Conservation (phyloP, 2,888 invertebrate genomes). For the Yponomeuta cagnagella region DNA sequence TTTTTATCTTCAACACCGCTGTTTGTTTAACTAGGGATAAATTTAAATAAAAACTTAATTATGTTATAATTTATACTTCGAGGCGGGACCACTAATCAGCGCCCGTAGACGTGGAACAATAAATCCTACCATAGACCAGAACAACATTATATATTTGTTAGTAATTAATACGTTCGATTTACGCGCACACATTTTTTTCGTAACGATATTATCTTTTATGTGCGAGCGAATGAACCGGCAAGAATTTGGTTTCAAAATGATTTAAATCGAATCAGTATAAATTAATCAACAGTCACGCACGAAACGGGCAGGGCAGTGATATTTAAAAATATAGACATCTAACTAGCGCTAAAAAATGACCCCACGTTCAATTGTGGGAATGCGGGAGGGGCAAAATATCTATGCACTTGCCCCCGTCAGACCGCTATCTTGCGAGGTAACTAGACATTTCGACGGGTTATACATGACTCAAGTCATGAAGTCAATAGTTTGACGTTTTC, state of each 20-base stretch:
- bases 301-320: neutral
- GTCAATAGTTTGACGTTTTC: too few relatives aligned
- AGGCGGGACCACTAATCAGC: constrained; percentile 31
- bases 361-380: too few relatives aligned
- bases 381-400: too few relatives aligned
- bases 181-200: neutral
- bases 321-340: too few relatives aligned
- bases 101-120: constrained; percentile 25
- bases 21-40: constrained; percentile 37
- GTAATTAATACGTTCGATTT: constrained; percentile 1
- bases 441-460: too few relatives aligned
- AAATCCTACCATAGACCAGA: constrained; percentile 26
- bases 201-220: neutral
- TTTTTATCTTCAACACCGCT: constrained; percentile 24
- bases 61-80: constrained; percentile 39
- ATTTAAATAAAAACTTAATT: constrained; percentile 63
- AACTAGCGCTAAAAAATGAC: too few relatives aligned
- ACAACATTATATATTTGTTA: neutral
- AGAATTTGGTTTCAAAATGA: neutral
- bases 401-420: too few relatives aligned
- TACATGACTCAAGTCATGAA: too few relatives aligned
- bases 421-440: too few relatives aligned
- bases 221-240: neutral
- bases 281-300: neutral
- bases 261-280: neutral